phyloP scores from a whole-genome alignment of 2,113 vertebrate genomes.

The Platanista minor region DNA sequence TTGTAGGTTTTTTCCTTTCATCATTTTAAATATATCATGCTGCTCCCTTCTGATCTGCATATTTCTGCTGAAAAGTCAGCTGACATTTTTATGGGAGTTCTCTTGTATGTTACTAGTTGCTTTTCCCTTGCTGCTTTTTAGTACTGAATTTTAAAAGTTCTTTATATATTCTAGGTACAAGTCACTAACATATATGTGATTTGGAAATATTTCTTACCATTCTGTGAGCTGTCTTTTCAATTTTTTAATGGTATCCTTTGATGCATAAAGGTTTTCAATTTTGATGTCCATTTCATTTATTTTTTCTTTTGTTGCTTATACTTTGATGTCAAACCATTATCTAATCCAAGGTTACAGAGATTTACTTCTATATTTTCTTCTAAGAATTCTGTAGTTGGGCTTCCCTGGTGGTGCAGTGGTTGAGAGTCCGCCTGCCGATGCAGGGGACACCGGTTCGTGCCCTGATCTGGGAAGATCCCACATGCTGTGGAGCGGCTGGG shows the following conservation, averaged over 20 bases:
- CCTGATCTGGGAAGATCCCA: too few species aligned
- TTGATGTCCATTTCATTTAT: neutral
- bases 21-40: neutral
- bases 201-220: neutral
- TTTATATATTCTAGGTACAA: neutral
- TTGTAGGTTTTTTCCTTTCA: neutral
- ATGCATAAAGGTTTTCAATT: neutral
- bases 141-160: neutral
- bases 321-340: neutral
- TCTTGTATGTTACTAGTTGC: neutral
- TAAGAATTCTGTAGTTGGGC: neutral
- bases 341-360: neutral
- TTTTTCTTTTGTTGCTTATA: neutral
- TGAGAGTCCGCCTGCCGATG: too few species aligned
- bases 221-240: neutral
- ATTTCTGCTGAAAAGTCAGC: neutral
- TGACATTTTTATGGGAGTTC: neutral
- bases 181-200: neutral
- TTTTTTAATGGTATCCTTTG: neutral
- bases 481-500: too few species aligned
- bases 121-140: neutral
- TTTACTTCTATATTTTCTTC: neutral
- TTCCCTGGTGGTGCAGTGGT: too few species aligned
- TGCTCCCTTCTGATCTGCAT: neutral
- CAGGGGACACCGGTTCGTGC: too few species aligned